Evolutionary conservation across 2,888 invertebrate species (phyloP).

Genomic region (Phania funesta): DNA sequence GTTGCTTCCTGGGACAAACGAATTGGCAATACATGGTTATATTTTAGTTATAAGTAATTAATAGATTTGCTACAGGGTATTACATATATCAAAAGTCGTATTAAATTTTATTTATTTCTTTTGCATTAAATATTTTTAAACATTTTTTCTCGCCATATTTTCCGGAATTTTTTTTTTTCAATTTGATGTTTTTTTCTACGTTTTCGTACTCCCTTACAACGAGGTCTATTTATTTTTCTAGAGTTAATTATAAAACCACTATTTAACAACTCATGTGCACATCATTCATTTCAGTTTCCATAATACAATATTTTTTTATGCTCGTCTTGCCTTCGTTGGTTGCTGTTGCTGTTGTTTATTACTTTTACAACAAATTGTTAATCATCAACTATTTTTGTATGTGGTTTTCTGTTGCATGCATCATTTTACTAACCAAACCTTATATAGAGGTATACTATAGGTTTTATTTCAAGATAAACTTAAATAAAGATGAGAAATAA

Average conservation of each 20-base stretch:
- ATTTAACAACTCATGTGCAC: conserved; percentile 60
- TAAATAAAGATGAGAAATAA: conserved; percentile 7
- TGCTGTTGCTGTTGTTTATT: conserved; percentile 29
- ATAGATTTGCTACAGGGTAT: no score
- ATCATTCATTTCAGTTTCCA: conserved; percentile 39
- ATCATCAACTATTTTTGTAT: conserved; percentile 65
- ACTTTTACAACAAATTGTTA: conserved; percentile 51
- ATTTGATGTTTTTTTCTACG: conserved; percentile 24
- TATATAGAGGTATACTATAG: not conserved
- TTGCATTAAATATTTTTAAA: not conserved
- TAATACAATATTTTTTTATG: conserved; percentile 9
- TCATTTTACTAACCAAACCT: conserved; percentile 28
- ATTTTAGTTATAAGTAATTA: not conserved
- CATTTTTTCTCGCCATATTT: not conserved
- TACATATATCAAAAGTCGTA: not conserved
- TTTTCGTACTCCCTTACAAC: conserved; percentile 6
- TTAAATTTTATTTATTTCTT: not conserved
- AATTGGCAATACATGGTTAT: not conserved
- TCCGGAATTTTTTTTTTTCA: not conserved
- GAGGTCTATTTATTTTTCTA: conserved; percentile 54
- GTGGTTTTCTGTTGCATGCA: conserved; percentile 50
- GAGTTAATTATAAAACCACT: conserved; percentile 66
- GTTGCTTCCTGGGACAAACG: not conserved
- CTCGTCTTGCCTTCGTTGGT: not conserved
- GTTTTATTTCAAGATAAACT: conserved; percentile 42